phyloP scores from a whole-genome alignment of 2,797 vertebrate species.

The Paguma larvata region DNA sequence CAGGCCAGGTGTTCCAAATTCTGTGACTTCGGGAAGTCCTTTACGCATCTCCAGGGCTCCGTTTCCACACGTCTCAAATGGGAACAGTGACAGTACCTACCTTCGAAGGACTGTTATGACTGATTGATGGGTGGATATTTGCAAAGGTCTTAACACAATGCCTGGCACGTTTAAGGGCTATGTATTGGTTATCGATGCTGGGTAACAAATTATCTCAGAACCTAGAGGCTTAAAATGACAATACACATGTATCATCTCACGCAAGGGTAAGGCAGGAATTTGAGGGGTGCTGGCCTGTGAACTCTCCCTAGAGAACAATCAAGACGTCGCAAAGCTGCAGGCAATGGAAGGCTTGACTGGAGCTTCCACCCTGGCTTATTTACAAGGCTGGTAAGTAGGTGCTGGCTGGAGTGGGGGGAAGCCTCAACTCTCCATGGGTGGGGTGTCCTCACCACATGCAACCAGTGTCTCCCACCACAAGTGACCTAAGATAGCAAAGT shows the following conservation, averaged over 20 bases:
- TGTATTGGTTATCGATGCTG: not conserved
- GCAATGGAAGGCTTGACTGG: not conserved
- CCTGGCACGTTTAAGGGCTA: not conserved
- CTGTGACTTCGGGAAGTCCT: not conserved
- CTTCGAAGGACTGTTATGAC: not conserved
- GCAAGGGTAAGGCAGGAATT: not conserved
- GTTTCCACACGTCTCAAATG: not conserved
- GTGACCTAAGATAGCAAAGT: not conserved
- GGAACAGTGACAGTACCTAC: not conserved
- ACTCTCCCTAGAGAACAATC: not conserved
- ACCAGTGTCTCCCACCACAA: not conserved
- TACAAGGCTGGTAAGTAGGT: not conserved
- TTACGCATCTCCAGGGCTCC: not conserved
- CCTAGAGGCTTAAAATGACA: not conserved
- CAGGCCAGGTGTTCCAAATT: not conserved
- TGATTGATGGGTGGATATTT: not conserved
- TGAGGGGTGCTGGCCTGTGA: not conserved
- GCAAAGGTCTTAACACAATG: not conserved
- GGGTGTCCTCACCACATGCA: not conserved
- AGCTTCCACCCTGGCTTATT: not conserved
- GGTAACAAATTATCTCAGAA: not conserved
- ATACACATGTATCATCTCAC: not conserved
- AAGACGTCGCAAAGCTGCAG: not conserved
- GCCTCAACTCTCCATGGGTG: not conserved
- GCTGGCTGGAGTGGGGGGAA: not conserved